phyloP scores from a whole-genome alignment of 2,888 invertebrate species.

The Pyrrhosoma nymphula region DNA sequence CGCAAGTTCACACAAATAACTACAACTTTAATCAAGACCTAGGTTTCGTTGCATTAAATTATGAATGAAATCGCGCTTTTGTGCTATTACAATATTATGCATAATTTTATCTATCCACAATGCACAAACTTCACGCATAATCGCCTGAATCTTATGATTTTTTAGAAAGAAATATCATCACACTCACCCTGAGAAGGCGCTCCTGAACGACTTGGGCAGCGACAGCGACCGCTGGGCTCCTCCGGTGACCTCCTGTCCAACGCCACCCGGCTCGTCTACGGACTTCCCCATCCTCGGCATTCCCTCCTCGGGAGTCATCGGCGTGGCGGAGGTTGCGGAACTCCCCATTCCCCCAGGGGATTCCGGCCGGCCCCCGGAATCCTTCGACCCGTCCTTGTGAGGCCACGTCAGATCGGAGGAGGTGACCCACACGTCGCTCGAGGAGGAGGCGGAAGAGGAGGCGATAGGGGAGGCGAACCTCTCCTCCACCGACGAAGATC shows the following conservation, averaged over 20 bases:
- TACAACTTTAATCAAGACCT: no score
- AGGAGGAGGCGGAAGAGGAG: slow-evolving; percentile 78
- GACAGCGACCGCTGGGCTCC: slow-evolving; percentile 80
- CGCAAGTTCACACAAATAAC: no score
- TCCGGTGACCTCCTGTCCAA: slow-evolving; percentile 76
- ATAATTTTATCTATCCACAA: no score
- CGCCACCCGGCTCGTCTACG: slow-evolving; percentile 79
- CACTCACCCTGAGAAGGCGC: slow-evolving; percentile 63
- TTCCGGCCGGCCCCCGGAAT: slow-evolving; percentile 80
- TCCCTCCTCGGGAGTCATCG: slow-evolving; percentile 74
- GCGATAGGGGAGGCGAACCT: slow-evolving; percentile 71
- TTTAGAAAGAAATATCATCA: background rate
- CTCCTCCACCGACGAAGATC: slow-evolving; percentile 71
- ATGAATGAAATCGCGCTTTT: no score
- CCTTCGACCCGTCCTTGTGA: slow-evolving; percentile 78
- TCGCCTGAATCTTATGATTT: no score
- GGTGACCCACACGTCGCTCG: slow-evolving; percentile 80
- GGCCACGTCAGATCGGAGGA: slow-evolving; percentile 79
- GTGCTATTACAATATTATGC: no score
- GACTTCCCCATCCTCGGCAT: slow-evolving; percentile 77
- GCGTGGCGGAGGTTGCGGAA: slow-evolving; percentile 67
- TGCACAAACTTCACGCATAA: no score
- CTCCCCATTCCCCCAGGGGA: slow-evolving; percentile 78
- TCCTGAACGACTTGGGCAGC: slow-evolving; percentile 78
- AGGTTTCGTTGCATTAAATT: no score